Evolutionary conservation across 1,140 invertebrate species (phyloP), one percentile per base, ranked within the genome.

Genomic region (Drosophila arizonae): DNA sequence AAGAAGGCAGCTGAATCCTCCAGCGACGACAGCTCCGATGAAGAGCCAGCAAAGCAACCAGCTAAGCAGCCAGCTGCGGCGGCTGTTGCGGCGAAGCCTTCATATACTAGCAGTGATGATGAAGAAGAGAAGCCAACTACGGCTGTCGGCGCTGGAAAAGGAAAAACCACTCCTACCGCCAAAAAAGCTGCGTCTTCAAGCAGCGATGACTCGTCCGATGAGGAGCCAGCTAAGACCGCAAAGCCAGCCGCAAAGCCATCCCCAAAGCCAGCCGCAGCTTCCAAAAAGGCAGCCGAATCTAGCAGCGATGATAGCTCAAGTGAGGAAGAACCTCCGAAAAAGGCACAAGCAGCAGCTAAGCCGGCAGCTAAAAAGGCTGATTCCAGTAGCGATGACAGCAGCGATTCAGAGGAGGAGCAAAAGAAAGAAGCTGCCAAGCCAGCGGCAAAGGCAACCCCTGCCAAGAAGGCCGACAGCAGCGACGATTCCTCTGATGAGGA

Each of bases 261-360:
- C 17, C 17, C 17, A 17, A 17, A 17, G 17, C 17, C 17, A 17
- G 17, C 17, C 17, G 17, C 17, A 72, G 17, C 55, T 6, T 39
- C 72, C 1, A 90, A 90, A 28, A 90, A 89, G 26, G 71, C 75
- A 8, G 68, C 65, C 0, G 46, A 73, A 21, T 68, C 79, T 0
- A 91, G 93, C 28, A 81, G 82, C 39, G 69, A 61, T 1, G 65
- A 91, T 61, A 65, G 91, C 72, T 79, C 90, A 66, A 76, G 91
- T 77, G 75, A 89, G 1, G 90, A 90, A 2, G 77, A 72, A 39
- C 54, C 58, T 26, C 61, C 58, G 4, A 60, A 48, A 82, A 91
- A 10, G 74, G 75, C 52, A 69, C 84, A 50, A 28, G 21, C 56
- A 10, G 51, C 65, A 13, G 77, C 61, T 0, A 70, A 87, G 45